phyloP scores from a whole-genome alignment of 1,140 invertebrate genomes.

The Centruroides vittatus region DNA sequence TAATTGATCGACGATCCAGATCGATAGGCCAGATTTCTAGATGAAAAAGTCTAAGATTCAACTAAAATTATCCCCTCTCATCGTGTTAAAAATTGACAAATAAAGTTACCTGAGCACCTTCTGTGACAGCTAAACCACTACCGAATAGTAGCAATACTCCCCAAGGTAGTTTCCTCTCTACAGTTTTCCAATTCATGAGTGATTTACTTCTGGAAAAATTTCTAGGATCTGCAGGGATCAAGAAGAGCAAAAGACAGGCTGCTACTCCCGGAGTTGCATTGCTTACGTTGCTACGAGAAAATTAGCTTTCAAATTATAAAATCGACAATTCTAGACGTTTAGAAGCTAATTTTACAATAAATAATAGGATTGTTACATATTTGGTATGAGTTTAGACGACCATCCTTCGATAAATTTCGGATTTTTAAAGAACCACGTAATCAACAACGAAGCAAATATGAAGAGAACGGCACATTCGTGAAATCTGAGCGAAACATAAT shows the following conservation, averaged over 20 bases:
- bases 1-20: neutral
- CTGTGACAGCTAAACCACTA: conserved; percentile 29
- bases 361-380: conserved; percentile 20
- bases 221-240: conserved; percentile 52
- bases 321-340: too few relatives aligned
- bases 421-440: conserved; percentile 76
- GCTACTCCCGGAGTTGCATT: conserved; percentile 41
- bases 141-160: conserved; percentile 28
- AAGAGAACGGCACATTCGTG: conserved; percentile 59
- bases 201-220: neutral
- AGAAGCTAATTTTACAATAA: too few relatives aligned
- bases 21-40: neutral
- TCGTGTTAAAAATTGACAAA: neutral
- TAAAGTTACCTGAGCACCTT: conserved; percentile 21
- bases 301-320: too few relatives aligned
- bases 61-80: neutral
- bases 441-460: conserved; percentile 61
- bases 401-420: conserved; percentile 70
- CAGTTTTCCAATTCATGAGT: conserved; percentile 23
- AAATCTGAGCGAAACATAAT: conserved; percentile 32
- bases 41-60: neutral
- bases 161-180: conserved; percentile 29
- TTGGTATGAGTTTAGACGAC: conserved; percentile 42
- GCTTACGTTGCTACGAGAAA: neutral
- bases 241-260: conserved; percentile 60